phyloP scores from a whole-genome alignment of 2,797 vertebrate species.

The Pipistrellus kuhlii region DNA sequence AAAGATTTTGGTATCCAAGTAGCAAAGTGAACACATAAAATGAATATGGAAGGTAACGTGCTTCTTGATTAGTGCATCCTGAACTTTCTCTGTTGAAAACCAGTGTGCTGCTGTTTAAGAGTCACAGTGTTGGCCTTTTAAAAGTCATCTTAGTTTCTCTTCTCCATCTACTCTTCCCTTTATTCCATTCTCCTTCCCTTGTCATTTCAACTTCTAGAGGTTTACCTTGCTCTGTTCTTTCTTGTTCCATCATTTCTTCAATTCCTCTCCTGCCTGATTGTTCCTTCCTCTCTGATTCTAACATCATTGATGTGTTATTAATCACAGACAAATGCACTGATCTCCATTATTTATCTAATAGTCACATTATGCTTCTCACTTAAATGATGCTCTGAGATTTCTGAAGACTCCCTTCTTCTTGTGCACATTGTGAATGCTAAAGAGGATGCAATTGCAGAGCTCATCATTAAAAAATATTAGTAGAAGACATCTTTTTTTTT shows the following conservation, averaged over 20 bases:
- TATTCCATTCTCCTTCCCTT: not conserved
- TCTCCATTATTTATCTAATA: not conserved
- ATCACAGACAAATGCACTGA: not conserved
- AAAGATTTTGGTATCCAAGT: not conserved
- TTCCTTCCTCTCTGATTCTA: not conserved
- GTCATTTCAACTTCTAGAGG: not conserved
- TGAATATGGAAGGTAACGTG: not conserved
- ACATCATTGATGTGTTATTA: not conserved
- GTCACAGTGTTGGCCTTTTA: not conserved
- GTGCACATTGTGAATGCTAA: not conserved
- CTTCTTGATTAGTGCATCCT: not conserved
- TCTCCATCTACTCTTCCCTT: not conserved
- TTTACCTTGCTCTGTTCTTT: not conserved
- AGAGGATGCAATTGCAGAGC: not conserved
- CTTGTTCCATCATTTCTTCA: not conserved
- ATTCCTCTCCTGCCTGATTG: not conserved
- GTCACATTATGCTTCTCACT: not conserved
- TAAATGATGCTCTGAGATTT: not conserved
- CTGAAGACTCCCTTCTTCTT: not conserved
- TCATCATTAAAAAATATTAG: not conserved
- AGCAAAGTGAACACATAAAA: not conserved
- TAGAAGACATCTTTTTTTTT: not conserved
- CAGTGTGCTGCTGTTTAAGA: not conserved
- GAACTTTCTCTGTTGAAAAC: not conserved
- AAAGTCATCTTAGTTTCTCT: not conserved